Conservation (phyloP, 2,113 vertebrate genomes). For the Mobula birostris region DNA sequence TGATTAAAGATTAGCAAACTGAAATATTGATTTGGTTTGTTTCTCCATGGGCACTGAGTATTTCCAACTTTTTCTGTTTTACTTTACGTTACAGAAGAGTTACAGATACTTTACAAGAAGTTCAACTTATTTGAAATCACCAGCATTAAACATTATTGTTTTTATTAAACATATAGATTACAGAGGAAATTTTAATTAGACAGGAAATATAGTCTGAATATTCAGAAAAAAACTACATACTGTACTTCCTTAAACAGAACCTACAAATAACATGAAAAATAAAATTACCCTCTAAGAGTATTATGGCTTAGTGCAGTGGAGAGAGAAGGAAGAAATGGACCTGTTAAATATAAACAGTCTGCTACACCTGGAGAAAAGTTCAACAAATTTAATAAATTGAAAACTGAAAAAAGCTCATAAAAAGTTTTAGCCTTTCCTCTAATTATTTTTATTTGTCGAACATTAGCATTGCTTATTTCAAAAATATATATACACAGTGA, state of each 20-base stretch:
- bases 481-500: too few relatives aligned
- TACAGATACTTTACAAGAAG: too few relatives aligned
- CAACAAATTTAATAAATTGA: not conserved
- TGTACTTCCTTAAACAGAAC: slow-evolving; percentile 33
- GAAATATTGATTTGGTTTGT: too few relatives aligned
- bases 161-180: slow-evolving; percentile 35
- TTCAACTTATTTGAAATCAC: slow-evolving; percentile 24
- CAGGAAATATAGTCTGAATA: slow-evolving; percentile 20
- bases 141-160: slow-evolving; percentile 18
- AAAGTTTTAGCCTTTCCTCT: not conserved
- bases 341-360: slow-evolving; percentile 4
- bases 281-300: not conserved
- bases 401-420: not conserved
- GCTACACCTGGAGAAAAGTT: not conserved
- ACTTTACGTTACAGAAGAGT: not conserved
- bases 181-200: slow-evolving; percentile 30
- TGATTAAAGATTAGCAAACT: not conserved
- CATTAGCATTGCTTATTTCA: not conserved
- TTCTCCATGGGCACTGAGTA: too few relatives aligned
- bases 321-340: not conserved
- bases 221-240: slow-evolving; percentile 20
- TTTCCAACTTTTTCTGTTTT: too few relatives aligned
- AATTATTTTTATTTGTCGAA: not conserved
- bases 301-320: not conserved
- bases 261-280: slow-evolving; percentile 19